Evolutionary conservation across 2,888 invertebrate genomes (phyloP).

Genomic region (Diarsia rubi): DNA sequence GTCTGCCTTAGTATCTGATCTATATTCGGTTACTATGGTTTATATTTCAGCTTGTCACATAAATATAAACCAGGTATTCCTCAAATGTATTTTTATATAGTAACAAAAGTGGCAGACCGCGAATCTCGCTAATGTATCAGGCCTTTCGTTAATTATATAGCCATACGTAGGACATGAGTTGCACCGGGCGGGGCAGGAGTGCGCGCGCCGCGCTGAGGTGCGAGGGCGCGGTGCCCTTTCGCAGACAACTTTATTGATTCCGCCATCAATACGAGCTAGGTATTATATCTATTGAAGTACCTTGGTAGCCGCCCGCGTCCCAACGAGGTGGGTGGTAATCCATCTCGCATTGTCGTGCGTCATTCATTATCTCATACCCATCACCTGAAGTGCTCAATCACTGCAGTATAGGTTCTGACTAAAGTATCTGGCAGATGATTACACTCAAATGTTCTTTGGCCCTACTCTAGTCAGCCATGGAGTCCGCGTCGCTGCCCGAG

Average conservation of each 20-base stretch:
- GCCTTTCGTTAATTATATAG: neutral
- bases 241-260: conserved; percentile 2
- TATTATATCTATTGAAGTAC: neutral
- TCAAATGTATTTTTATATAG: neutral
- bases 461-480: no score
- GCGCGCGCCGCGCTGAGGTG: neutral
- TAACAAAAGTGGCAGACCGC: no score
- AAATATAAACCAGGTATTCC: no score
- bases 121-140: no score
- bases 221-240: neutral
- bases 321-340: no score
- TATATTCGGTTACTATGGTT: no score
- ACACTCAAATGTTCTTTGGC: no score
- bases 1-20: no score
- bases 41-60: no score
- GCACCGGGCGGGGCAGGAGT: neutral
- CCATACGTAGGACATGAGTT: neutral
- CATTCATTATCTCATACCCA: neutral
- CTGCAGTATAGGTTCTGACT: neutral
- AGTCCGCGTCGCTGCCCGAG: no score
- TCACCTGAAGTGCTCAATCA: neutral
- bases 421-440: no score
- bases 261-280: neutral
- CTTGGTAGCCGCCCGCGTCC: neutral
- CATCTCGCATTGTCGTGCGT: neutral